Evolutionary conservation across 2,888 invertebrate genomes (phyloP).

Genomic region (Dorcus parallelipipedus): DNA sequence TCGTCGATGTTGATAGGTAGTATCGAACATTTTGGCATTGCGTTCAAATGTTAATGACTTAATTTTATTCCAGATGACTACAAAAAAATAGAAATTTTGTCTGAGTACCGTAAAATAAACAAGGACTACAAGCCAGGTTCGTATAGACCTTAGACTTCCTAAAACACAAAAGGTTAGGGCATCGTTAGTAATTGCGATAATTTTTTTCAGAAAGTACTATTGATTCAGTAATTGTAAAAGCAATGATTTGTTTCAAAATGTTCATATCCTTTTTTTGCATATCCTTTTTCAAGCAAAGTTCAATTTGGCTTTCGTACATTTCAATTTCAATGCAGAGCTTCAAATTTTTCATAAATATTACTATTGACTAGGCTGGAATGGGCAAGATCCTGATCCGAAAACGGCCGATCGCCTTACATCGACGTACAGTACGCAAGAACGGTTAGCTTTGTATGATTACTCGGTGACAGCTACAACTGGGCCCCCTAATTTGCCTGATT

Average conservation of each 20-base stretch:
- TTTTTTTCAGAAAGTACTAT: constrained; percentile 37
- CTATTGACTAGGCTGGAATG: constrained; percentile 42
- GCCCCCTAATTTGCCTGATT: constrained; percentile 41
- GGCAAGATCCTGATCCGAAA: constrained; percentile 42
- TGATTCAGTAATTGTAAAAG: constrained; percentile 14
- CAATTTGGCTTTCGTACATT: constrained; percentile 4
- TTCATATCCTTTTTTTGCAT: constrained; percentile 36
- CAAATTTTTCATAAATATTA: constrained; percentile 10
- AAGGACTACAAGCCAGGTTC: constrained; percentile 42
- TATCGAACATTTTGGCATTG: constrained; percentile 2
- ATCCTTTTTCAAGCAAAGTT: constrained; percentile 30
- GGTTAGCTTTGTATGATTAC: constrained; percentile 56
- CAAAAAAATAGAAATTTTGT: constrained; percentile 45
- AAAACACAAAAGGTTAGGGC: background rate
- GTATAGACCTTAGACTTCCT: constrained; percentile 22
- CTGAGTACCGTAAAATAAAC: constrained; percentile 31
- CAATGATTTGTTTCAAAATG: constrained; percentile 12
- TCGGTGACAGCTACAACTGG: constrained; percentile 45
- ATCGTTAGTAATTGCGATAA: constrained; percentile 19
- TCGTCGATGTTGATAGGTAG: constrained; percentile 46
- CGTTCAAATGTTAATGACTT: background rate
- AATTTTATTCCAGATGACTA: constrained; percentile 45
- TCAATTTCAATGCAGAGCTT: background rate
- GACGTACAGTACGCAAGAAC: constrained; percentile 55
- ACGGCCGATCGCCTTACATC: constrained; percentile 45